Conservation (phyloP, 2,888 invertebrate species). For the Abrostola tripartita region DNA sequence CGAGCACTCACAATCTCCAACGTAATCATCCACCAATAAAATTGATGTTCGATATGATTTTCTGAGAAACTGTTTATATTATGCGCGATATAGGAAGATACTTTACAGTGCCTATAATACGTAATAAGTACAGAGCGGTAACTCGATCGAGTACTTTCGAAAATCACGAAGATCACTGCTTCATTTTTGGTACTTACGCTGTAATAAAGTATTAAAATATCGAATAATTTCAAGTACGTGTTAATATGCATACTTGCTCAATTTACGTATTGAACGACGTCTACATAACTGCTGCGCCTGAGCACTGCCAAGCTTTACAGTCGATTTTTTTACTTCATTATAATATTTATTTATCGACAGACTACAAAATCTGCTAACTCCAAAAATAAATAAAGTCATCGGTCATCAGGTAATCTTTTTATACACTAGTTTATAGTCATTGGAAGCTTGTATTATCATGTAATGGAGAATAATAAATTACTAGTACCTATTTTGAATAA, state of each 20-base stretch:
- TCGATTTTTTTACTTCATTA: not conserved
- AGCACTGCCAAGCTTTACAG: too few species aligned
- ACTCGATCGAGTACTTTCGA: constrained; percentile 43
- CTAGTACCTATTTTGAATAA: constrained; percentile 32
- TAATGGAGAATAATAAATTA: constrained; percentile 39
- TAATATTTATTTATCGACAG: constrained; percentile 29
- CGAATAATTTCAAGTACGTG: constrained; percentile 43
- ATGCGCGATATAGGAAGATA: constrained; percentile 56
- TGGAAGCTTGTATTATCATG: constrained; percentile 27
- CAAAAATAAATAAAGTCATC: constrained; percentile 22
- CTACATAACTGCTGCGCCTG: not conserved
- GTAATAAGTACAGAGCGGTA: constrained; percentile 42
- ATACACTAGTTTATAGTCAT: constrained; percentile 36
- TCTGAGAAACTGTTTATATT: constrained; percentile 67
- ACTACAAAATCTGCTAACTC: constrained; percentile 15
- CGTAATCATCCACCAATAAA: constrained; percentile 70
- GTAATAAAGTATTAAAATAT: constrained; percentile 50
- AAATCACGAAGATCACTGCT: constrained; percentile 46
- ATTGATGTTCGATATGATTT: constrained; percentile 70
- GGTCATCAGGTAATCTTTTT: constrained; percentile 36
- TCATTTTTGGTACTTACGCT: constrained; percentile 41
- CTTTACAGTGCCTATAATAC: constrained; percentile 43
- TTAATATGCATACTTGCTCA: constrained; percentile 25
- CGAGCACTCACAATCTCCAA: constrained; percentile 60
- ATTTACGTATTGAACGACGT: constrained; percentile 26